These are phyloP conservation scores for Eucriotettix oculatus DNA, from an alignment of 2,888 invertebrate genomes.

Conservation along the genomic window DNA sequence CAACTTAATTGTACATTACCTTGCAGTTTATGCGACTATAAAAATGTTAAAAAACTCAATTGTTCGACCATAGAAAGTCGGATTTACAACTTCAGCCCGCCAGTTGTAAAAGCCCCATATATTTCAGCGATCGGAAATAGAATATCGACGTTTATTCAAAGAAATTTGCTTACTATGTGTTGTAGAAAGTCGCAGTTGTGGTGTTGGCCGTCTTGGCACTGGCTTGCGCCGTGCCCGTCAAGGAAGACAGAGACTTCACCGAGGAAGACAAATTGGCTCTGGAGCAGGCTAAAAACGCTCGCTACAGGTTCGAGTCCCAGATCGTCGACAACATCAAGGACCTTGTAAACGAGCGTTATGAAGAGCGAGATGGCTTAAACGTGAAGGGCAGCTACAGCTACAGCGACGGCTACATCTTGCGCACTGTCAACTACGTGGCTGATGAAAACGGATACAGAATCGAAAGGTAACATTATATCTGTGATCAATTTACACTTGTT, in stretches of 20 bases:
- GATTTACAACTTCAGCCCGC: too few species aligned
- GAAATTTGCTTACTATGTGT: too few species aligned
- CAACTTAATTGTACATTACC: too few species aligned
- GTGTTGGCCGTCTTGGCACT: background rate
- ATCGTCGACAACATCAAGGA: slow-evolving; percentile 17
- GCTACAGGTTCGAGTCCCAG: slow-evolving; percentile 16
- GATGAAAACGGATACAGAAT: slow-evolving; percentile 18
- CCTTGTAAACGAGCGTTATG: slow-evolving; percentile 13
- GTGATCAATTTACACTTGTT: too few species aligned
- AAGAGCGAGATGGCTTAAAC: slow-evolving; percentile 16
- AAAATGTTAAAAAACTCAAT: too few species aligned
- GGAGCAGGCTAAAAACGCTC: slow-evolving; percentile 11
- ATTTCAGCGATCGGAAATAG: too few species aligned
- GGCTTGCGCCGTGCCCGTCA: background rate
- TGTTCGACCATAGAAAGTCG: too few species aligned
- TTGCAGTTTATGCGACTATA: too few species aligned
- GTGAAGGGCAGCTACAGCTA: slow-evolving; percentile 16
- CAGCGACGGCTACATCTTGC: slow-evolving; percentile 17
- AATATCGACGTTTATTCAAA: too few species aligned
- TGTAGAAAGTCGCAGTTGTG: too few species aligned
- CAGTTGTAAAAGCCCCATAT: too few species aligned
- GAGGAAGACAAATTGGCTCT: background rate
- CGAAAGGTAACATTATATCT: background rate
- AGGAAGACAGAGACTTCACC: background rate
- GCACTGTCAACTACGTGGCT: slow-evolving; percentile 16